Conservation (phyloP, 1,140 invertebrate genomes). For the Camponotus pennsylvanicus region DNA sequence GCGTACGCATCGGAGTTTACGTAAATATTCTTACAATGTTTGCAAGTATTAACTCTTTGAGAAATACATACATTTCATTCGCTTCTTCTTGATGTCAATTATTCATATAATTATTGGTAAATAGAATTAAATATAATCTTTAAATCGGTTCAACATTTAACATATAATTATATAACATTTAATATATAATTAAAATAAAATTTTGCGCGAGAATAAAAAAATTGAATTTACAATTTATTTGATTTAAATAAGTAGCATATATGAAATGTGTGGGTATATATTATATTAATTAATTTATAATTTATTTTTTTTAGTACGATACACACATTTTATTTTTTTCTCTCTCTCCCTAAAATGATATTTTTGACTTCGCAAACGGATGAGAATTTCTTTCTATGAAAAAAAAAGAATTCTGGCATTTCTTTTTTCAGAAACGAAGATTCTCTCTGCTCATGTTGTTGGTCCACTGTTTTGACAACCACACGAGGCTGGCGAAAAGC, state of each 20-base stretch:
- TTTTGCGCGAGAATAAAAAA: background rate
- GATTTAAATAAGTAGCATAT: background rate
- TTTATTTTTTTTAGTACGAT: no score
- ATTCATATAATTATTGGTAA: background rate
- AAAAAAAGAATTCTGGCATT: conserved; percentile 17
- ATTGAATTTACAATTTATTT: background rate
- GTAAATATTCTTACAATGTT: conserved; percentile 8
- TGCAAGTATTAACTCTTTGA: background rate
- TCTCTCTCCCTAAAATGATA: background rate
- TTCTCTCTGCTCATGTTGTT: conserved; percentile 81
- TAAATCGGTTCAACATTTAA: background rate
- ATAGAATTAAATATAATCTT: background rate
- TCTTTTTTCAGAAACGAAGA: conserved; percentile 82
- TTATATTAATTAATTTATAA: no score
- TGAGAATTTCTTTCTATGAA: background rate
- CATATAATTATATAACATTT: background rate
- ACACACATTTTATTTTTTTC: no score
- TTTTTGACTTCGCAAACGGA: background rate
- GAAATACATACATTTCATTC: background rate
- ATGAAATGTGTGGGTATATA: no score
- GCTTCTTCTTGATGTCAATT: background rate
- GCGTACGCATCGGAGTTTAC: background rate
- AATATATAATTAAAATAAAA: background rate
- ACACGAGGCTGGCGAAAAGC: conserved; percentile 86
- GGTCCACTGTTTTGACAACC: conserved; percentile 84